Conservation (phyloP, 2,888 invertebrate species). For the Nemapogon koenigi region DNA sequence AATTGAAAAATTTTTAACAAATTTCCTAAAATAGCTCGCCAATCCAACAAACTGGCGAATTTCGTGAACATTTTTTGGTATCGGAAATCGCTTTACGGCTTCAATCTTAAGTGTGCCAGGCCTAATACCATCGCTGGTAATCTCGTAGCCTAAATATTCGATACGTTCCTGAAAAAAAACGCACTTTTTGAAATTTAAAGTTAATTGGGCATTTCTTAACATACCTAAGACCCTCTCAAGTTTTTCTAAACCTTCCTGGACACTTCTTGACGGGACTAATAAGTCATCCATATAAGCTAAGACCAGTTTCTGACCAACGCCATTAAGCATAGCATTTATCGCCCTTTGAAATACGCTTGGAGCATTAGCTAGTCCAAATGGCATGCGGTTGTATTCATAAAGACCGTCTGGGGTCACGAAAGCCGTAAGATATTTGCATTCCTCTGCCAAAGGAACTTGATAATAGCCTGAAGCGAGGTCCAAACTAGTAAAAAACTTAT, state of each 20-base stretch:
- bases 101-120: slow-evolving; percentile 12
- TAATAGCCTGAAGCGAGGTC: no score
- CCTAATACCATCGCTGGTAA: slow-evolving; percentile 5
- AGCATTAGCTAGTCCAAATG: no score
- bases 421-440: no score
- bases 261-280: slow-evolving; percentile 7
- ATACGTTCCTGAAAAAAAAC: slow-evolving; percentile 15
- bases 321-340: slow-evolving; percentile 12
- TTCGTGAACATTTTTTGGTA: slow-evolving; percentile 18
- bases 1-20: slow-evolving; percentile 19
- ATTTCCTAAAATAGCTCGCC: no score
- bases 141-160: slow-evolving; percentile 11
- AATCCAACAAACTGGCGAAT: slow-evolving; percentile 22
- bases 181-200: no score
- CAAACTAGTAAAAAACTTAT: no score
- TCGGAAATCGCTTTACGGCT: slow-evolving; percentile 20
- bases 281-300: slow-evolving; percentile 14
- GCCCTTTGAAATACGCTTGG: no score
- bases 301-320: background rate
- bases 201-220: slow-evolving; percentile 12
- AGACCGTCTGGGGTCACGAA: no score
- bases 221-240: slow-evolving; percentile 6
- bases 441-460: no score
- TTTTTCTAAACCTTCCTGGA: slow-evolving; percentile 11
- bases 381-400: no score